A percentile compares a stretch with the other conserved stretches of the same genome.
These are phyloP conservation scores for Drosophila picticornis DNA, from an alignment of 2,888 invertebrate genomes.

Conservation along the genomic window DNA sequence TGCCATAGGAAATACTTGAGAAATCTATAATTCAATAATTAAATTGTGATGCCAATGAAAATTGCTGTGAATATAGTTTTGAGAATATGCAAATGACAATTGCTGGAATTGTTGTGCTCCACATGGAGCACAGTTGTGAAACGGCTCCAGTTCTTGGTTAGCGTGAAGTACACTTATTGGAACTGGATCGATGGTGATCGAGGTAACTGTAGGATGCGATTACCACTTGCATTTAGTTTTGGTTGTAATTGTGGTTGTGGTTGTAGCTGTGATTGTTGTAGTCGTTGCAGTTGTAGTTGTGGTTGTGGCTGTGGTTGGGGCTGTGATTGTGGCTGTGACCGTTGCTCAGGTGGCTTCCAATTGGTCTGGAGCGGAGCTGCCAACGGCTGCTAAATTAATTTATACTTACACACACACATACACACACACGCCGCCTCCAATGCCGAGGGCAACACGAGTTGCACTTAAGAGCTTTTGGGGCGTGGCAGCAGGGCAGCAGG, in stretches of 20 bases:
- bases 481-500: constrained; percentile 32
- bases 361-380: constrained; percentile 29
- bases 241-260: constrained; percentile 12
- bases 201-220: constrained; percentile 33
- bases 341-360: constrained; percentile 33
- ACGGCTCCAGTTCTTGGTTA: constrained; percentile 36
- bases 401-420: constrained; percentile 21
- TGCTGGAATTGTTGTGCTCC: not conserved
- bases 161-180: constrained; percentile 28
- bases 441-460: constrained; percentile 41
- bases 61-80: not conserved
- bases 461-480: constrained; percentile 50
- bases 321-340: not conserved
- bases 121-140: constrained; percentile 10
- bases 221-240: constrained; percentile 29
- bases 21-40: not conserved
- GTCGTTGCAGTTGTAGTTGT: not conserved
- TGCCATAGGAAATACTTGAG: too few relatives aligned
- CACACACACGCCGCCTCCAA: constrained; percentile 5
- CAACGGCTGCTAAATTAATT: constrained; percentile 70
- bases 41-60: not conserved
- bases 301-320: not conserved
- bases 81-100: not conserved
- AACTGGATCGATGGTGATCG: constrained; percentile 36
- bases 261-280: not conserved